Evolutionary conservation across 2,797 vertebrate genomes (phyloP), one percentile per base, ranked within the genome.

Genomic region (Acipenser oxyrinchus): DNA sequence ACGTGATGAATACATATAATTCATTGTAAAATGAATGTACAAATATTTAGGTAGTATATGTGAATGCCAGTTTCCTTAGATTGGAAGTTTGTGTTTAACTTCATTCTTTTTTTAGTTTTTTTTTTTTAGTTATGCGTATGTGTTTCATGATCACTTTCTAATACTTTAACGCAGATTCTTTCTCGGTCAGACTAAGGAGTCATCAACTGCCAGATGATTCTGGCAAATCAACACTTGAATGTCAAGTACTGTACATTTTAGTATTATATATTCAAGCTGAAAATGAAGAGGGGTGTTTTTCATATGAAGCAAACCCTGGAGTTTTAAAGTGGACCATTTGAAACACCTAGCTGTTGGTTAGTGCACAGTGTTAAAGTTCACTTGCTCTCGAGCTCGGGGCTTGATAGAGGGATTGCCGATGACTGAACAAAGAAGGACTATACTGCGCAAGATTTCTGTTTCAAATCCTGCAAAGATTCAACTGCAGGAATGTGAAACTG

Each of bases 231-330:
- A 48, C 65, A 70, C 68, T 65, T 70, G 68, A 72, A 70, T 68
- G 71, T 72, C 71, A 67, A 72, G 71, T 72, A 72, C 71, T 72
- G 71, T 72, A 68, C 51, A 48, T 10, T 49, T 55, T 57, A 8
- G 52, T 8, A 15, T 15, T 49, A 37, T 37, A 37, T 37, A 37
- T 37, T 37, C 23, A 37, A 37, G 23, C 23, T 37, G 23, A 37
- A 37, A 37, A 37, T 0, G 2, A 37, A 37, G 4, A 3, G 23
- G 23, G 23, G 23, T 37, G 23, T 37, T 37, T 37, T 37, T 4
- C 23, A 37, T 37, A 37, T 1, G 23, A 37, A 37, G 4, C 23
- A 37, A 37, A 37, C 23, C 23, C 23, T 37, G 23, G 2, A 37
- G 23, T 37, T 37, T 37, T 37, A 37, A 37, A 37, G 4, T 37